These are phyloP conservation scores for Corbicula japonica DNA, from an alignment of 2,888 invertebrate species.

Conservation along the genomic window DNA sequence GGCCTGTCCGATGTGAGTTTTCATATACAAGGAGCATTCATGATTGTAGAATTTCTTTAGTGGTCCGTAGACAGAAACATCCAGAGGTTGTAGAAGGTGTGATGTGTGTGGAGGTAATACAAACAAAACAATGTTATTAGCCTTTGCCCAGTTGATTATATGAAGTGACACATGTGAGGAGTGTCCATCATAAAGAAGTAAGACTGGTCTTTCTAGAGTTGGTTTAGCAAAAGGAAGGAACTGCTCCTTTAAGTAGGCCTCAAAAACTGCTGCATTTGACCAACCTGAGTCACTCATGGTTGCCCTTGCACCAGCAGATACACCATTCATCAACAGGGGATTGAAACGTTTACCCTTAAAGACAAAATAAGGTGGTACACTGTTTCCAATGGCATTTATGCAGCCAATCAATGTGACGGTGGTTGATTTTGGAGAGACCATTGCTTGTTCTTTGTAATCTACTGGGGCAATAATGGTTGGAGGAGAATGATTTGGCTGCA, in stretches of 20 bases:
- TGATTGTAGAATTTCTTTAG: slow-evolving; percentile 22
- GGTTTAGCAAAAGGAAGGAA: slow-evolving; percentile 27
- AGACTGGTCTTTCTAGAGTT: neutral
- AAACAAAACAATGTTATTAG: slow-evolving; percentile 51
- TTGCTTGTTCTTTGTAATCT: slow-evolving; percentile 29
- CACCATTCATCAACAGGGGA: slow-evolving; percentile 33
- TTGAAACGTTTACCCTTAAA: slow-evolving; percentile 42
- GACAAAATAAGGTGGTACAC: slow-evolving; percentile 40
- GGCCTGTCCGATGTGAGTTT: slow-evolving; percentile 19
- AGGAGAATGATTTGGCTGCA: slow-evolving; percentile 38
- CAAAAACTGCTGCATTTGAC: slow-evolving; percentile 51
- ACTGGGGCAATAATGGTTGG: slow-evolving; percentile 38
- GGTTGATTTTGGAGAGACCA: slow-evolving; percentile 29
- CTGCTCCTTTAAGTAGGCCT: slow-evolving; percentile 36
- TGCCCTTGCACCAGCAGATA: slow-evolving; percentile 38
- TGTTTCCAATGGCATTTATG: slow-evolving; percentile 35
- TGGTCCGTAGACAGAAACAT: slow-evolving; percentile 48
- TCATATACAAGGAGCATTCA: slow-evolving; percentile 27
- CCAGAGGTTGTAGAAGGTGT: slow-evolving; percentile 47
- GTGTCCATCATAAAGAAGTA: slow-evolving; percentile 59
- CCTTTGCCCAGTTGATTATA: slow-evolving; percentile 42
- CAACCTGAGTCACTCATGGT: slow-evolving; percentile 39
- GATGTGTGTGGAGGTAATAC: slow-evolving; percentile 53
- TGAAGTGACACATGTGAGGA: slow-evolving; percentile 34
- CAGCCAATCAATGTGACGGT: too few species aligned